These are phyloP conservation scores for Patella ulyssiponensis DNA, from an alignment of 2,888 invertebrate species.

Conservation along the genomic window DNA sequence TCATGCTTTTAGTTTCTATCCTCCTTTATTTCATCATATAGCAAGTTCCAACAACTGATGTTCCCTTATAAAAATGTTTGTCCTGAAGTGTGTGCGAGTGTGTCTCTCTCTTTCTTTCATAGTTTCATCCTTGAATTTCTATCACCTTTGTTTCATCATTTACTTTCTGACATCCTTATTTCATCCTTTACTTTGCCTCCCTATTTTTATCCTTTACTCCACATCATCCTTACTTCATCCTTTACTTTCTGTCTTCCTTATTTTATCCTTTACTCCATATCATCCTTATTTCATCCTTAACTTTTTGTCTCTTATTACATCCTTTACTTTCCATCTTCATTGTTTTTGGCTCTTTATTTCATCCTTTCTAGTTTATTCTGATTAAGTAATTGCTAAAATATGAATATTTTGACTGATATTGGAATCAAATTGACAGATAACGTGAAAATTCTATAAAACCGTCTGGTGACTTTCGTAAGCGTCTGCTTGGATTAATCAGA, in stretches of 20 bases:
- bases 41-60: no score
- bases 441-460: no score
- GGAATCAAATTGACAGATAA: no score
- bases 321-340: slow-evolving; percentile 7
- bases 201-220: slow-evolving; percentile 12
- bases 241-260: slow-evolving; percentile 12
- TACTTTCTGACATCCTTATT: background rate
- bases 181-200: background rate
- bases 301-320: slow-evolving; percentile 18
- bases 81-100: no score
- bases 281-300: slow-evolving; percentile 13
- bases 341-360: slow-evolving; percentile 17
- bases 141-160: background rate
- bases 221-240: slow-evolving; percentile 22
- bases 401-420: no score
- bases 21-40: no score
- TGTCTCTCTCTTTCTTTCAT: slow-evolving; percentile 19
- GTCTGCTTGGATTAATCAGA: background rate
- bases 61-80: no score
- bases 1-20: no score
- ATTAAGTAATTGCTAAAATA: no score
- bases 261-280: slow-evolving; percentile 19
- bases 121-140: background rate
- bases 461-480: no score
- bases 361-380: slow-evolving; percentile 23